A percentile compares a stretch with the other conserved stretches of the same genome.
Evolutionary conservation across 2,888 invertebrate species (phyloP).

Genomic region (Brachyopa scutellaris): DNA sequence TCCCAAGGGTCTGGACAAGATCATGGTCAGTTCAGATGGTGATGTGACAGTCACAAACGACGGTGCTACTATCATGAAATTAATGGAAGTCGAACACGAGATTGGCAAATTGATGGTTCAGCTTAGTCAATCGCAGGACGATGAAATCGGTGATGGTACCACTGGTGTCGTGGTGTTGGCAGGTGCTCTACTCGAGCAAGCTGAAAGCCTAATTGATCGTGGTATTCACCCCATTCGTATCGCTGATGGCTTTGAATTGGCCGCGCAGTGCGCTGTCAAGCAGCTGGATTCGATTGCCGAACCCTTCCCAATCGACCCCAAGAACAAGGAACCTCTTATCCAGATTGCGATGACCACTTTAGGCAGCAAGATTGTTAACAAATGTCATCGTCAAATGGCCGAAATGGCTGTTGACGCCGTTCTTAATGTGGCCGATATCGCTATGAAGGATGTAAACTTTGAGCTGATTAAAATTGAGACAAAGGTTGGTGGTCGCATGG

Average conservation of each 20-base stretch:
- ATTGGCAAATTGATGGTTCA: conserved; percentile 99
- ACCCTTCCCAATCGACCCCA: conserved; percentile 91
- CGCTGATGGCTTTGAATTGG: conserved; percentile 99
- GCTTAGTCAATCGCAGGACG: conserved; percentile 98
- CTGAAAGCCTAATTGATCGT: conserved; percentile 94
- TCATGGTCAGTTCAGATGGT: conserved; percentile 98
- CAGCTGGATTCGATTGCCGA: conserved; percentile 95
- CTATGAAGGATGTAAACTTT: conserved; percentile 98
- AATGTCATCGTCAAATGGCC: conserved; percentile 98
- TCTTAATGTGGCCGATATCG: conserved; percentile 95
- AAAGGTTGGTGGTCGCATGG: conserved; percentile 97
- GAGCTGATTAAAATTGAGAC: conserved; percentile 99
- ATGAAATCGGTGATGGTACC: conserved; percentile 99
- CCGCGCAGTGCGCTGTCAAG: conserved; percentile 92
- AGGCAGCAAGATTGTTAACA: conserved; percentile 98
- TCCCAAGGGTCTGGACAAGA: conserved; percentile 98
- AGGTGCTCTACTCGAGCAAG: conserved; percentile 96
- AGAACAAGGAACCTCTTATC: conserved; percentile 93
- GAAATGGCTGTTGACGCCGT: conserved; percentile 99
- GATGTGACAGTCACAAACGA: conserved; percentile 99
- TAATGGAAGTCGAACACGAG: conserved; percentile 99
- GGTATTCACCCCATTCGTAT: conserved; percentile 99
- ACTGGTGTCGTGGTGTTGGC: conserved; percentile 96
- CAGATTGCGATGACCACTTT: conserved; percentile 99
- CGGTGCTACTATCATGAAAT: conserved; percentile 98